These are phyloP conservation scores for Cherax quadricarinatus DNA, from an alignment of 1,140 invertebrate species.

Conservation along the genomic window DNA sequence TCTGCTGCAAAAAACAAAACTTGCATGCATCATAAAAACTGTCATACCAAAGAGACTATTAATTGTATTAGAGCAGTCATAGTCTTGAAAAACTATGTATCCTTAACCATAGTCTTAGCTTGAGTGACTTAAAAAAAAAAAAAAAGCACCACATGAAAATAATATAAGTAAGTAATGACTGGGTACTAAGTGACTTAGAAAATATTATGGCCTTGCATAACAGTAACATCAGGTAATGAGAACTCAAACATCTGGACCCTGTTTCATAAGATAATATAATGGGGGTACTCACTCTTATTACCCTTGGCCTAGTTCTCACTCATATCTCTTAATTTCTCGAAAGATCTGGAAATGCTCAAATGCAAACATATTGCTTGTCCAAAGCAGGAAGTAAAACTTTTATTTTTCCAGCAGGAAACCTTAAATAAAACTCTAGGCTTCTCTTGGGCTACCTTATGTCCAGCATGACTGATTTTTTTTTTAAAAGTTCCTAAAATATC, in stretches of 20 bases:
- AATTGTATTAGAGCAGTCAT: background rate
- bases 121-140: conserved; percentile 41
- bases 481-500: too few relatives aligned
- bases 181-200: conserved; percentile 65
- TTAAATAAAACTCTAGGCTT: too few relatives aligned
- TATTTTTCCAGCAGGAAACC: too few relatives aligned
- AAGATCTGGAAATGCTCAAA: too few relatives aligned
- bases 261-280: conserved; percentile 47
- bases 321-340: background rate
- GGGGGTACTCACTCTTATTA: conserved; percentile 4
- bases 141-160: conserved; percentile 60
- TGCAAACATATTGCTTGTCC: too few relatives aligned
- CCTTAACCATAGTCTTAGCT: conserved; percentile 43
- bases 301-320: background rate
- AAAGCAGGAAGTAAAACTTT: too few relatives aligned
- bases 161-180: conserved; percentile 52
- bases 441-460: too few relatives aligned
- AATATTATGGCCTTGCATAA: conserved; percentile 66
- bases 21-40: background rate
- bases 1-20: conserved; percentile 3
- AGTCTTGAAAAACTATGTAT: conserved; percentile 31
- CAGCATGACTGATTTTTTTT: too few relatives aligned
- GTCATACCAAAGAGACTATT: background rate
- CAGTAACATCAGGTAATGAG: conserved; percentile 60
- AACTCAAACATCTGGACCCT: conserved; percentile 67